A percentile compares a stretch with the other conserved stretches of the same genome.
These are phyloP conservation scores for Hyles lineata DNA, from an alignment of 2,888 invertebrate species.

Conservation along the genomic window DNA sequence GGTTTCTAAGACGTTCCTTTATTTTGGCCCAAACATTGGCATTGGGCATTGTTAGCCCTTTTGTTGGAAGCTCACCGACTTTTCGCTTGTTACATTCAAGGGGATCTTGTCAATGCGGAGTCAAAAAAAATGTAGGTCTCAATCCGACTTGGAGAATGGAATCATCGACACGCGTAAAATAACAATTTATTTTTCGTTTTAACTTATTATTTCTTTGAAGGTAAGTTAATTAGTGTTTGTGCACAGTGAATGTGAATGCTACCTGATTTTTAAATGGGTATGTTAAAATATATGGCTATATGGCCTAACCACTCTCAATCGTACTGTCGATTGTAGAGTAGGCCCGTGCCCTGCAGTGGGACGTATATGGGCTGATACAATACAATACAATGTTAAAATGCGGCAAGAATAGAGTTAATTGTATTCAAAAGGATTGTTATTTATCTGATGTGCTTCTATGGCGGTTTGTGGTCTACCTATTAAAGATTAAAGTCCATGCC, in stretches of 20 bases:
- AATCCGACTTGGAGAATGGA: conserved; percentile 61
- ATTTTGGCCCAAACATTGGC: conserved; percentile 82
- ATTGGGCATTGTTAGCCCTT: conserved; percentile 76
- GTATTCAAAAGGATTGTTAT: background rate
- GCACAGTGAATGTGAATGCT: background rate
- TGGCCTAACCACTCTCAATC: no score
- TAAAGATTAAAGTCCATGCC: no score
- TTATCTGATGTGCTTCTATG: background rate
- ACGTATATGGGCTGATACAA: no score
- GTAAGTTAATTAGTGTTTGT: conserved; percentile 46
- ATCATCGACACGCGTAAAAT: conserved; percentile 58
- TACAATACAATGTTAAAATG: no score
- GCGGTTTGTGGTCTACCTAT: background rate
- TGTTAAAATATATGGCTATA: no score
- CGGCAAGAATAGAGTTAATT: background rate
- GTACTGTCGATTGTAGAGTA: no score
- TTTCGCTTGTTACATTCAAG: conserved; percentile 76
- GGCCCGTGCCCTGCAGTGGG: no score
- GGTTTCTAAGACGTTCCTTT: conserved; percentile 75
- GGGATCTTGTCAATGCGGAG: conserved; percentile 60
- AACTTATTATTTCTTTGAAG: conserved; percentile 42
- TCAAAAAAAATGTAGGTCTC: conserved; percentile 63
- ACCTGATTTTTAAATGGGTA: conserved; percentile 3
- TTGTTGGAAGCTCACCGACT: conserved; percentile 83
- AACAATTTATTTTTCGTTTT: conserved; percentile 56